These are phyloP conservation scores for Aviceda subcristata DNA, from an alignment of 2,113 vertebrate species.

Conservation along the genomic window DNA sequence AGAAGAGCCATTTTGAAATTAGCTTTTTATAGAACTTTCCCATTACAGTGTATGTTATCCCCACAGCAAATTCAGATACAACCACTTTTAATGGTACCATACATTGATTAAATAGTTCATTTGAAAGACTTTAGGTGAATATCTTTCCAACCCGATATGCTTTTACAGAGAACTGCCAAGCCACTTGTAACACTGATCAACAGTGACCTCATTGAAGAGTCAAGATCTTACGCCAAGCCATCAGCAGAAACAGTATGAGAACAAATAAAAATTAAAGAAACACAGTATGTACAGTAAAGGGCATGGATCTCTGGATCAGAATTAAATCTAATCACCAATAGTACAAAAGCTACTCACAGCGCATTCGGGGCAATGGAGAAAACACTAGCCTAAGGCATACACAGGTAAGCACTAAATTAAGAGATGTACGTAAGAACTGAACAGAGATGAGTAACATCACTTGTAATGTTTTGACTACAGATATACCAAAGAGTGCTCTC, in stretches of 20 bases:
- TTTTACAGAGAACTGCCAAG: slow-evolving; percentile 83
- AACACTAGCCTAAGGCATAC: slow-evolving; percentile 73
- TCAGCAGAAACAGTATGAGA: slow-evolving; percentile 83
- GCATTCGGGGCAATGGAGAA: slow-evolving; percentile 71
- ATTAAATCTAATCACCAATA: slow-evolving; percentile 75
- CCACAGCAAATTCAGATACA: slow-evolving; percentile 90
- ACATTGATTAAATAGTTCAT: slow-evolving; percentile 84
- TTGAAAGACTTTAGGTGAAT: slow-evolving; percentile 78
- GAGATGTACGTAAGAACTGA: slow-evolving; percentile 68
- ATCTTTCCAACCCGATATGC: slow-evolving; percentile 79
- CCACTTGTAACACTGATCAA: slow-evolving; percentile 84
- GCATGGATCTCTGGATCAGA: slow-evolving; percentile 68
- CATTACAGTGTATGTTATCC: slow-evolving; percentile 80
- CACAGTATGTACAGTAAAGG: slow-evolving; percentile 79
- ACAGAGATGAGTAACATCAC: slow-evolving; percentile 64
- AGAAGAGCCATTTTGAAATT: slow-evolving; percentile 88
- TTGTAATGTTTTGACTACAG: slow-evolving; percentile 59
- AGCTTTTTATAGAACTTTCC: slow-evolving; percentile 77
- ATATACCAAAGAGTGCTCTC: slow-evolving; percentile 60
- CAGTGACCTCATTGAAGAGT: slow-evolving; percentile 81
- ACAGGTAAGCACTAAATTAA: slow-evolving; percentile 72
- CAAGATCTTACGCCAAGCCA: slow-evolving; percentile 81
- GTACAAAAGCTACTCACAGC: slow-evolving; percentile 82
- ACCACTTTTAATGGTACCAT: slow-evolving; percentile 87
- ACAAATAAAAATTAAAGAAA: slow-evolving; percentile 76